Evolutionary conservation across 2,888 invertebrate genomes (phyloP).

Genomic region (Leucophora obtusa): DNA sequence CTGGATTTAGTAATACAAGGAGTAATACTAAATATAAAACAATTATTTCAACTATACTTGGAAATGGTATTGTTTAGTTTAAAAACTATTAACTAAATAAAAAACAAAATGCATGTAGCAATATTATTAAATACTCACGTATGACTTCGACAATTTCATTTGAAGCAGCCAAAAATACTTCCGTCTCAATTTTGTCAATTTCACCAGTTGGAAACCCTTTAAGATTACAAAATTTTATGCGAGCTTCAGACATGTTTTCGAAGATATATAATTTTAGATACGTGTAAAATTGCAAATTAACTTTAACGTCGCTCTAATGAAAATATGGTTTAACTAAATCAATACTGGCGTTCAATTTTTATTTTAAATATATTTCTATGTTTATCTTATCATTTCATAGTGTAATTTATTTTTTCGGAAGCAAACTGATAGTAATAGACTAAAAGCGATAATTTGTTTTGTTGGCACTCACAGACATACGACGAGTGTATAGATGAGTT

Average conservation of each 20-base stretch:
- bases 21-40: too few species aligned
- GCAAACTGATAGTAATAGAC: slow-evolving; percentile 2
- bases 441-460: slow-evolving; percentile 22
- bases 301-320: background rate
- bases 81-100: background rate
- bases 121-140: slow-evolving; percentile 79
- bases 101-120: background rate
- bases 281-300: background rate
- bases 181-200: slow-evolving; percentile 81
- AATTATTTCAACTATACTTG: background rate
- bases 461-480: slow-evolving; percentile 23
- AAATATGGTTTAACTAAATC: slow-evolving; percentile 9
- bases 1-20: too few species aligned
- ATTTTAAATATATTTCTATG: background rate
- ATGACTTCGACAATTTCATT: slow-evolving; percentile 82
- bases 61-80: slow-evolving; percentile 22
- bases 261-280: background rate
- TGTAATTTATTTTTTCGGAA: slow-evolving; percentile 9
- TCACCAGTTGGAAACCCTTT: slow-evolving; percentile 81
- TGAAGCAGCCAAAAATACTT: slow-evolving; percentile 82
- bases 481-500: background rate
- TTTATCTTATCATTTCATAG: slow-evolving; percentile 37
- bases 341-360: slow-evolving; percentile 42
- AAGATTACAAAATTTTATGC: slow-evolving; percentile 73
- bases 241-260: slow-evolving; percentile 63